Percentiles rank a stretch among this genome's conserved stretches.
Evolutionary conservation across 2,113 vertebrate genomes (phyloP).

Genomic region (Embiotoca jacksoni): DNA sequence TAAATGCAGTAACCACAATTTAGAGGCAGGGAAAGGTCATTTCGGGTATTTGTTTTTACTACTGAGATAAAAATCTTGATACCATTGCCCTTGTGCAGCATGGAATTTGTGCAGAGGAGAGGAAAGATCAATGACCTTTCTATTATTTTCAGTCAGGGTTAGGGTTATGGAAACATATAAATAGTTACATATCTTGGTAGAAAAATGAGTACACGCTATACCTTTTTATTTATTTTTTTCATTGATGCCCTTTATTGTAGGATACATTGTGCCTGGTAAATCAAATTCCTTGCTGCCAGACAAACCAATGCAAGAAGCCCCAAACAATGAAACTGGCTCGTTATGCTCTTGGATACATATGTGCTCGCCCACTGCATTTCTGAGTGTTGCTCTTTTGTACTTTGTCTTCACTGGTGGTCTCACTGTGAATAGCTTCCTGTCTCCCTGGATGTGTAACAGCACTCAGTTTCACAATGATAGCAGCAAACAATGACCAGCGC

Average conservation of each 20-base stretch:
- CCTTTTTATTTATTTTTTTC: conserved; percentile 9
- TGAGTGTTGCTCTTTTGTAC: conserved; percentile 76
- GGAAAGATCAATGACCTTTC: conserved; percentile 43
- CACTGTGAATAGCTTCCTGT: conserved; percentile 73
- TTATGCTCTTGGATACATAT: conserved; percentile 76
- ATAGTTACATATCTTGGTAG: background rate
- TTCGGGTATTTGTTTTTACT: conserved; percentile 29
- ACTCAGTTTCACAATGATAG: conserved; percentile 76
- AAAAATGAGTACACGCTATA: background rate
- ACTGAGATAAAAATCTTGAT: conserved; percentile 17
- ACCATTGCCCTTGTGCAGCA: conserved; percentile 30
- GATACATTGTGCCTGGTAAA: conserved; percentile 54
- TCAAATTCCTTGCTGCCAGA: conserved; percentile 46
- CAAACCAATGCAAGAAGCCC: conserved; percentile 46
- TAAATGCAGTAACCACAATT: conserved; percentile 7
- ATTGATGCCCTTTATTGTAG: conserved; percentile 20
- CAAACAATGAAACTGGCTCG: conserved; percentile 78
- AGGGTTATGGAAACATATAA: background rate
- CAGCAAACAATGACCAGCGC: conserved; percentile 75
- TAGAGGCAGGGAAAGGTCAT: conserved; percentile 39
- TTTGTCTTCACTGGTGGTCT: conserved; percentile 74
- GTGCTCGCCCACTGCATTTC: conserved; percentile 70
- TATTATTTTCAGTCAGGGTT: conserved; percentile 37
- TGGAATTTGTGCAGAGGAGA: conserved; percentile 37
- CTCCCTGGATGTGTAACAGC: conserved; percentile 67